Evolutionary conservation across 2,797 vertebrate genomes (phyloP), one percentile per base, ranked within the genome.

Genomic region (Bucorvus abyssinicus): DNA sequence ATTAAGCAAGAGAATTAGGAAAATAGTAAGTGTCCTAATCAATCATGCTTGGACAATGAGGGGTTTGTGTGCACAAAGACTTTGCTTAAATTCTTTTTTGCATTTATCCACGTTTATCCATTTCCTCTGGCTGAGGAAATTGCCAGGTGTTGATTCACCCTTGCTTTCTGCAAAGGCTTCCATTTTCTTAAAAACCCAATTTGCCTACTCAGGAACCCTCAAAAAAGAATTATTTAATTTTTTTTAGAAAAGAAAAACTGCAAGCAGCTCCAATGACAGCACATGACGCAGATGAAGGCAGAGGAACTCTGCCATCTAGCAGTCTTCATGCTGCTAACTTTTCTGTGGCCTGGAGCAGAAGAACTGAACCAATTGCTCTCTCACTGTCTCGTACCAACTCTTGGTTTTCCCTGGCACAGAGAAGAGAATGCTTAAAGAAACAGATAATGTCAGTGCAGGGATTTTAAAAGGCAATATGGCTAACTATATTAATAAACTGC

Each of bases 41-140:
- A 92, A 92, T 97, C 94, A 93, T 1, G 3, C 78, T 82, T 40
- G 32, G 81, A 90, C 94, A 92, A 49, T 21, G 47, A 92, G 71
- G 68, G 49, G 20, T 89, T 92, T 93, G 85, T 87, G 65, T n/a
- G 53, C 81, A 80, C 71, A 92, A 82, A 92, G 80, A 83, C 56
- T 63, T 90, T 2, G 3, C 80, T 92, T 87, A 47, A 82, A 59
- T 70, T 76, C 10, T 45, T 76, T 88, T 79, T 42, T 74, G 65
- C 64, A 79, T 84, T 96, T 93, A 92, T 74, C 36, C 75, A 77
- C 65, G 85, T 40, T 40, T 40, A 40, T 40, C 38, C 38, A 40
- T 40, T 40, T 40, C 38, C 38, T 40, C 78, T 80, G 45, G 23
- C 64, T 87, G 49, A 89, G 73, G 30, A 78, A 91, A 67, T 4